phyloP scores from a whole-genome alignment of 2,113 vertebrate species.

The Neofelis nebulosa region DNA sequence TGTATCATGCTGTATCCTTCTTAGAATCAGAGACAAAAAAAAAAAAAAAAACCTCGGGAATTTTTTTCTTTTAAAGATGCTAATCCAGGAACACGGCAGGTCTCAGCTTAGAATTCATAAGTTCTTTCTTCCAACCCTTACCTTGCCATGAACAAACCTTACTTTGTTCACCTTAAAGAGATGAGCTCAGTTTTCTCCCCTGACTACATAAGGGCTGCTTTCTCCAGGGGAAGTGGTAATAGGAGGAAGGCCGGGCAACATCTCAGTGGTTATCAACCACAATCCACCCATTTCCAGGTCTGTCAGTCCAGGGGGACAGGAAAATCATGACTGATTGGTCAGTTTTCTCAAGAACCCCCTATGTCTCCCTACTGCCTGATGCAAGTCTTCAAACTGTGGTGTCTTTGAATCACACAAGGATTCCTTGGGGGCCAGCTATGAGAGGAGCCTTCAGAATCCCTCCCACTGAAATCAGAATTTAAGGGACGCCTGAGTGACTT shows the following conservation, averaged over 20 bases:
- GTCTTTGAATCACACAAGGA: neutral
- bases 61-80: constrained; percentile 45
- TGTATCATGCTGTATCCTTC: neutral
- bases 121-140: neutral
- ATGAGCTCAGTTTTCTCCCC: constrained; percentile 39
- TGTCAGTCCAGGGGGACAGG: neutral
- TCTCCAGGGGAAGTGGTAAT: neutral
- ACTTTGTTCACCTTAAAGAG: constrained; percentile 52
- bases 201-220: constrained; percentile 24
- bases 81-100: neutral
- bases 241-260: neutral
- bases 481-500: too few species aligned
- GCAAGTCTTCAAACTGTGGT: neutral
- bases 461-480: neutral
- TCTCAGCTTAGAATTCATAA: constrained; percentile 30
- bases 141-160: constrained; percentile 35
- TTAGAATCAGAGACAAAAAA: neutral
- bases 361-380: neutral
- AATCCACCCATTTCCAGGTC: neutral
- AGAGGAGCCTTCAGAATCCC: neutral
- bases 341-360: neutral
- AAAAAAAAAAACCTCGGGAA: neutral
- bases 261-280: constrained; percentile 30
- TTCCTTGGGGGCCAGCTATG: neutral
- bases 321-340: neutral